Evolutionary conservation across 53 echinoderm and acorn worm genomes (phyloP).

Genomic region (Zoroaster sp.): DNA sequence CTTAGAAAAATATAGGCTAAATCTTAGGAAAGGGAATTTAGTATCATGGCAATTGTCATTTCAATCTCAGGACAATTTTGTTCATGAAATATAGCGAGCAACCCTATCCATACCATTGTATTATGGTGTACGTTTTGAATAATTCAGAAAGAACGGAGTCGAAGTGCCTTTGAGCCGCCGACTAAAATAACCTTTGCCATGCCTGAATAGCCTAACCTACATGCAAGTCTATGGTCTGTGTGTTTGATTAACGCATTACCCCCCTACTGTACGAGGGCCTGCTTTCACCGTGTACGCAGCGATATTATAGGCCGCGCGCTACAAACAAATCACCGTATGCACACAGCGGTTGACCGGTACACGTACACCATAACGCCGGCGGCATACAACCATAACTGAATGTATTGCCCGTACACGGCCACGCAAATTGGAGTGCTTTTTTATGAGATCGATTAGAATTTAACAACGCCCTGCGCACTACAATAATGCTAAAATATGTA

Average conservation of each 20-base stretch:
- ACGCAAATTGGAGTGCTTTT: constrained; percentile 48
- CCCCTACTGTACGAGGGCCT: not conserved
- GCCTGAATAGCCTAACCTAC: not conserved
- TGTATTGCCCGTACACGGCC: constrained; percentile 11
- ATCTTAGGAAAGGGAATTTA: too few species aligned
- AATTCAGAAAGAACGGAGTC: not conserved
- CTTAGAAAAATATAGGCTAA: too few species aligned
- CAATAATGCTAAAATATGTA: constrained; percentile 48
- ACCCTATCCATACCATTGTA: too few species aligned
- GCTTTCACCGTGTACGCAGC: not conserved
- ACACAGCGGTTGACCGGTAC: constrained; percentile 16
- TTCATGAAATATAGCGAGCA: too few species aligned
- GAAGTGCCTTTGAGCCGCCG: not conserved
- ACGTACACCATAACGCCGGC: constrained; percentile 22
- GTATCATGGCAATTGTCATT: too few species aligned
- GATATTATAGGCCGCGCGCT: not conserved
- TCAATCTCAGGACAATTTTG: too few species aligned
- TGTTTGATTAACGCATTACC: constrained; percentile 16
- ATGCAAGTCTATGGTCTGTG: not conserved
- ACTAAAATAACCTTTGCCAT: not conserved
- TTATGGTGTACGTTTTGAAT: not conserved
- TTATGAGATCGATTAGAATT: constrained; percentile 50
- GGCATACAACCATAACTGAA: not conserved
- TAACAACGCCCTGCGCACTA: constrained; percentile 44
- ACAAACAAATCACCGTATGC: constrained; percentile 51